Evolutionary conservation across 2,888 invertebrate genomes (phyloP), one percentile per base, ranked within the genome.

Genomic region (Campoletis raptor): DNA sequence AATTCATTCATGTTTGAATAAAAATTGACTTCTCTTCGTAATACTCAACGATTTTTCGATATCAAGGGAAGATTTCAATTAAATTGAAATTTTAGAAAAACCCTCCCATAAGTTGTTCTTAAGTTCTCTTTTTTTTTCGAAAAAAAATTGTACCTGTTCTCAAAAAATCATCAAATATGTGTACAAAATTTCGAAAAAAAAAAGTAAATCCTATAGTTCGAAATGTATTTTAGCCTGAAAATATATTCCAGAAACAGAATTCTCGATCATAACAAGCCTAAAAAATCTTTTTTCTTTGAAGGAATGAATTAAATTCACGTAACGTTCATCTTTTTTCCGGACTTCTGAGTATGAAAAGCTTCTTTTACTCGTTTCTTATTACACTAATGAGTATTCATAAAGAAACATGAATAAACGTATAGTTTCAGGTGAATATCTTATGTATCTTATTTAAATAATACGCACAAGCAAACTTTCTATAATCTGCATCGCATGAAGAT

Each of bases 401-500:
- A n/a, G n/a, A 21, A 42, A 12, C 4, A 24, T 21, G 42, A 45
- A 69, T 61, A 61, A 61, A 12, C 30, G 54, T 54, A 54, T 54
- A 54, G 21, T 30, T 30, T 61, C 15, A 61, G 15, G 15, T 61
- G 30, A 5, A 61, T 61, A 30, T 57, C 24, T 57, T 61, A 6
- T 24, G 40, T 24, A 24, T 40, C 69, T 12, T 21, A 40, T 42
- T 24, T 21, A 42, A 24, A 40, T 42, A 21, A 24, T 42, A 30
- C 5, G 15, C 37, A 66, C 40, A 3, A 30, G 10, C 36, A n/a
- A 72, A 72, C 48, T 72, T 72, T 72, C 72, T 12, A 72, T 21
- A 45, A 18, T 45, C 18, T 40, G 40, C 21, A 67, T 40, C 1
- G 8, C n/a, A 67, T 18, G n/a, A n/a, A n/a, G 10, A 67, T 40